Evolutionary conservation across 92 coral and sea anemone species (phyloP), one percentile per base, ranked within the genome.

Genomic region (Siderastrea siderea): DNA sequence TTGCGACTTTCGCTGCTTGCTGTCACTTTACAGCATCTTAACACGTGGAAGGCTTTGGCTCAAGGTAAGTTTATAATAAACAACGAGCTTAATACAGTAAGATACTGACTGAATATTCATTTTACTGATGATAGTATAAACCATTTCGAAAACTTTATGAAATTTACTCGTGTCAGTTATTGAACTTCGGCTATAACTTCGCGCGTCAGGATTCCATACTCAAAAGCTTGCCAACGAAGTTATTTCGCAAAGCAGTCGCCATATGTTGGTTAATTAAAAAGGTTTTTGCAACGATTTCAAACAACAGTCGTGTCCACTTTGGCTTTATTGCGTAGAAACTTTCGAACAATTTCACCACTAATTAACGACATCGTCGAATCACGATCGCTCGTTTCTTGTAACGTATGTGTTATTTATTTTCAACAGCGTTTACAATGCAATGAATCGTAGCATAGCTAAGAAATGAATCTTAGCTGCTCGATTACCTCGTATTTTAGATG

Each of bases 41-140:
- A 47, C 69, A 44, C 78, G 68, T 17, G 64, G 44, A 59, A 26
- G n/a, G 69, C 70, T 59, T 19, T 57, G 12, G 78, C 86, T 43
- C 86, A 82, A 70, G 86, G 86, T 82, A 54, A 54, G 84, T 2
- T 26, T 49, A 14, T 13, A 45, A 19, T 51, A 74, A 74, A 74
- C 62, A 51, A 9, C 26, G 61, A 11, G 6, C 51, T 5, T 1
- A 12, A 50, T 19, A 11, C 72, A 64, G 47, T 38, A 15, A 12
- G 74, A 26, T 50, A 66, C 74, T n/a, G 43, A 44, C 13, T 51
- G 79, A 59, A 51, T 53, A 54, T 74, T 53, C 10, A 53, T 53
- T 9, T 69, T 46, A 67, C 5, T 26, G 48, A 4, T 26, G 43
- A 26, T 67, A 0, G 9, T 38, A 67, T 26, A 38, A 38, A 13